These are phyloP conservation scores for Pitta sordida DNA, from an alignment of 2,113 vertebrate species.

Conservation along the genomic window DNA sequence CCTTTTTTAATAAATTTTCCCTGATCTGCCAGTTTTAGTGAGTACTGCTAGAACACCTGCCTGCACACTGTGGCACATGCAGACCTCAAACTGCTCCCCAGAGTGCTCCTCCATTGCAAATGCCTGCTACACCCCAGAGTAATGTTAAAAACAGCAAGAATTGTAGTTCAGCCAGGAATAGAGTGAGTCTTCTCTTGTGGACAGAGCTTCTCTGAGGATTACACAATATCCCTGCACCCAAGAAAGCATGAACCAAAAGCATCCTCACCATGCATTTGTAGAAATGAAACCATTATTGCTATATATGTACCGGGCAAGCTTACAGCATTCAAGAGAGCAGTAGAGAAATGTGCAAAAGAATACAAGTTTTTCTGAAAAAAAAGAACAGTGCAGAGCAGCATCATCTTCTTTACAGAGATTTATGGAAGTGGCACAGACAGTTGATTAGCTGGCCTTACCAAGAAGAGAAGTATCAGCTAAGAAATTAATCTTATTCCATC, in stretches of 20 bases:
- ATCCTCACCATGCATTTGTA: neutral
- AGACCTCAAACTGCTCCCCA: constrained; percentile 56
- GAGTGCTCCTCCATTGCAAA: constrained; percentile 25
- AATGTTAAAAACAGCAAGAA: constrained; percentile 48
- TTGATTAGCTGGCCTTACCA: constrained; percentile 6
- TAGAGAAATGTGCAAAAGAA: neutral
- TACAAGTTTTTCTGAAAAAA: neutral
- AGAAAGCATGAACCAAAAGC: constrained; percentile 3
- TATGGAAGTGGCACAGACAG: neutral
- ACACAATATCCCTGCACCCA: constrained; percentile 38
- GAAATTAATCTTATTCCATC: neutral
- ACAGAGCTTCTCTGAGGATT: constrained; percentile 45
- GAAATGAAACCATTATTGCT: neutral
- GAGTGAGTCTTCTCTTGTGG: constrained; percentile 17
- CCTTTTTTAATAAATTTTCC: constrained; percentile 48
- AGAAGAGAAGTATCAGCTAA: constrained; percentile 5
- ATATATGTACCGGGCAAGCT: neutral
- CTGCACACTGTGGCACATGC: constrained; percentile 17
- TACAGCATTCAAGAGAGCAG: neutral
- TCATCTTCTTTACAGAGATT: neutral
- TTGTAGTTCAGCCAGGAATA: constrained; percentile 47
- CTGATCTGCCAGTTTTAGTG: constrained; percentile 41
- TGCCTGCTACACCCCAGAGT: neutral
- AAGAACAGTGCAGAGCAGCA: neutral
- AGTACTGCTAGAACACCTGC: constrained; percentile 38